phyloP scores from a whole-genome alignment of 2,797 vertebrate genomes.

The Halcyon badia region DNA sequence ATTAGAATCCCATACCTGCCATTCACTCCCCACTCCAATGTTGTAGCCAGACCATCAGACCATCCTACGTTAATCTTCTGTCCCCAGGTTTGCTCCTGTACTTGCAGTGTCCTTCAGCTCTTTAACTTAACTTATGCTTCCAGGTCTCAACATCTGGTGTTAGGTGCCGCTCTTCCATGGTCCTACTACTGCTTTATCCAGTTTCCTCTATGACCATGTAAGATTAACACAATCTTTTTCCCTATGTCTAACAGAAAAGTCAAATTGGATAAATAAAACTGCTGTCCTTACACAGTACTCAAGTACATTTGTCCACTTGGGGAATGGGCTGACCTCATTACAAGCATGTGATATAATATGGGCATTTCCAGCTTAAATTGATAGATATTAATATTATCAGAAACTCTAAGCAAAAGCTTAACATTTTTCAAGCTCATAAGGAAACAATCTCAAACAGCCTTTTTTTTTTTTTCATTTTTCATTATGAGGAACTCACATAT shows the following conservation, averaged over 20 bases:
- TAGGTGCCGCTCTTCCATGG: background rate
- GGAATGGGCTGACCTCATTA: background rate
- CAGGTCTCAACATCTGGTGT: fast-evolving
- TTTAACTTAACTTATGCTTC: background rate
- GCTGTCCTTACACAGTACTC: background rate
- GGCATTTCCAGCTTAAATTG: background rate
- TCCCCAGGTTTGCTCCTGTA: background rate
- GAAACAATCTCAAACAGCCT: background rate
- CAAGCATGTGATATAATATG: fast-evolving
- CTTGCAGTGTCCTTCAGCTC: background rate
- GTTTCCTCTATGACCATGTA: background rate
- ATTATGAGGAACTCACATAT: background rate
- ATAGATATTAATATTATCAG: background rate
- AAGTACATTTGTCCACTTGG: background rate
- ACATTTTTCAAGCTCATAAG: background rate
- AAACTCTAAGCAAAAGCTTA: background rate
- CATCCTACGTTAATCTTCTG: background rate
- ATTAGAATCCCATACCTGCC: background rate
- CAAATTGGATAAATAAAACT: background rate
- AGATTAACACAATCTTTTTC: background rate
- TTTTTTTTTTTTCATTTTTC: background rate
- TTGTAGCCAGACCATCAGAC: background rate
- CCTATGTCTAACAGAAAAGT: background rate
- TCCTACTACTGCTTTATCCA: background rate
- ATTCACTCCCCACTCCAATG: background rate